phyloP scores from a whole-genome alignment of 2,888 invertebrate genomes.

The Doris montereyensis region DNA sequence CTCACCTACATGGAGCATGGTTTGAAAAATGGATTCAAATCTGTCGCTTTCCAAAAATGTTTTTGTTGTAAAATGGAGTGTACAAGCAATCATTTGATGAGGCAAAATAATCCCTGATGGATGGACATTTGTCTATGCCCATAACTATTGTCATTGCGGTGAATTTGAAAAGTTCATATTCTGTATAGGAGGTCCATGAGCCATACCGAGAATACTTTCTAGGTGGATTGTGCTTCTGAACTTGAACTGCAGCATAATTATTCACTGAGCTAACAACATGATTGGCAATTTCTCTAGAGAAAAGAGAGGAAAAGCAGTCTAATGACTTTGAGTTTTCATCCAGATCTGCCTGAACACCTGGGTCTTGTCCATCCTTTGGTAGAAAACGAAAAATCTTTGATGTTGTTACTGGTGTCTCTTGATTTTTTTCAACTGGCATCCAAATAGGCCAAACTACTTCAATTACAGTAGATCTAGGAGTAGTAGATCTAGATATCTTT shows the following conservation, averaged over 20 bases:
- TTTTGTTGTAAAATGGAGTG: neutral
- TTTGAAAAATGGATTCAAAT: slow-evolving; percentile 2
- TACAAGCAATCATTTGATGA: neutral
- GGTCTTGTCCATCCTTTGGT: too few species aligned
- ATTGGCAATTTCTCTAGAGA: neutral
- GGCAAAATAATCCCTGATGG: neutral
- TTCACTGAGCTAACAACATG: neutral
- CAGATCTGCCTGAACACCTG: too few species aligned
- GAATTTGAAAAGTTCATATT: too few species aligned
- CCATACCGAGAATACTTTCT: neutral
- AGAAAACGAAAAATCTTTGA: neutral
- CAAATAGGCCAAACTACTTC: neutral
- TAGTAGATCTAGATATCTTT: too few species aligned
- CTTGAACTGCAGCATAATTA: neutral
- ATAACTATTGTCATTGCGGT: neutral
- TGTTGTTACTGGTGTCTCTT: too few species aligned
- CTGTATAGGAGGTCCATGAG: too few species aligned
- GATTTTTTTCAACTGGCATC: too few species aligned
- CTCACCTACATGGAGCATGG: neutral
- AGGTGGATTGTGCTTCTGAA: neutral
- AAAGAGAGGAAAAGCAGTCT: too few species aligned
- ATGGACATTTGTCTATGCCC: neutral
- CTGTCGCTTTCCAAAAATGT: neutral
- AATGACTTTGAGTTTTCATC: too few species aligned
- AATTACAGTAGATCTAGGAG: neutral